Base-by-base conservation (phyloP, 2,797 vertebrate species). In the Coracias cyanogaster region DNA sequence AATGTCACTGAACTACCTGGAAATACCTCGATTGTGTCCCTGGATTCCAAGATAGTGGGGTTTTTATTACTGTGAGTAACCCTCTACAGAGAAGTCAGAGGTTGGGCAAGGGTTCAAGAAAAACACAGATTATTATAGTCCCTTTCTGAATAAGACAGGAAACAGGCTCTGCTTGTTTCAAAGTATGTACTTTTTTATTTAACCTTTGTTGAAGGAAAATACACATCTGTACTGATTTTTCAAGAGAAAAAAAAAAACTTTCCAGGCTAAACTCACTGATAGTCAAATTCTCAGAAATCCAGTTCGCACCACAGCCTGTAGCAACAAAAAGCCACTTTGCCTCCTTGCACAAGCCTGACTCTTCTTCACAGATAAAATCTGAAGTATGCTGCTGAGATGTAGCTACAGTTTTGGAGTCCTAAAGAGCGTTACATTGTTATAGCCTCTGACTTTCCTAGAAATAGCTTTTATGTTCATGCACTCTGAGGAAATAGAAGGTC, bases 1-100 rank as follows among this genome's bases (percentile, higher is more conserved):
- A 90, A 94, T 95, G 94, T 95, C 93, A 90, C 54, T 88, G 94
- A 91, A 60, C 87, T 84, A 45, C 39, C 69, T 90, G 91, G 54
- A 90, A 91, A 71, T 88, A 87, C 64, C 80, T 94, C 18, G 7
- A 31, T 54, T 73, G 45, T 57, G 51, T 80, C 72, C 52, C 70
- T 70, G 43, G 89, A 86, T 90, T 94, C 70, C 70, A 91, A 89
- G 61, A 15, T 16, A 80, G 61, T 73, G 25, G 57, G 24, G 41
- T 87, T 94, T 89, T 84, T 84, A 83, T 92, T 84, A 29, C 58
- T 35, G 39, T 28, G 39, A 33, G 11, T 79, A 86, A 73, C 33
- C 35, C 37, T 55, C 35, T 86, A 25, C 80, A 89, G 46, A n/a
- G 19, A 86, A 79, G 81, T 45, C 35, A 86, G 58, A 92, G 3